phyloP scores from a whole-genome alignment of 1,140 invertebrate species.

The Frieseomelitta varia region DNA sequence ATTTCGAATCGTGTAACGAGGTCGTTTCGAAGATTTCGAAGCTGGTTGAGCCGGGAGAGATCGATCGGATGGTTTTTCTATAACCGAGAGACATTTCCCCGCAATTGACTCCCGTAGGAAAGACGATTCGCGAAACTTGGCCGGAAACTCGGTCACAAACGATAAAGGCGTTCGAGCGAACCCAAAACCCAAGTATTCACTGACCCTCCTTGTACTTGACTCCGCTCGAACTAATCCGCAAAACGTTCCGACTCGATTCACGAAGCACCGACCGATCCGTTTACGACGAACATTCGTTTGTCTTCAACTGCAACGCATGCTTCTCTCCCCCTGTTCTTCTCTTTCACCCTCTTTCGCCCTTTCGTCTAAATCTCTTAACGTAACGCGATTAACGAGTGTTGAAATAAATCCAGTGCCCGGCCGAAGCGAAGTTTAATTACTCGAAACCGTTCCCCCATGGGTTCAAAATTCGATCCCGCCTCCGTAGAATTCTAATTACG shows the following conservation, averaged over 20 bases:
- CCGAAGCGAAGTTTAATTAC: not conserved
- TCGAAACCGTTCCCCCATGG: not conserved
- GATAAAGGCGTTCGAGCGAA: constrained; percentile 3
- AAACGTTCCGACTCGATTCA: constrained; percentile 29
- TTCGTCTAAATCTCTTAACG: not conserved
- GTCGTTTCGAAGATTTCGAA: no score
- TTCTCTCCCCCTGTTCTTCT: not conserved
- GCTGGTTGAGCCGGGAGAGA: not conserved
- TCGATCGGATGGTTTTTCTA: not conserved
- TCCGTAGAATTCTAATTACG: constrained; percentile 4
- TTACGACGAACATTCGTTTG: constrained; percentile 1
- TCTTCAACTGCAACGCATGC: not conserved
- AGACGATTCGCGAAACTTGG: constrained; percentile 17
- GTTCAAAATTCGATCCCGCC: not conserved
- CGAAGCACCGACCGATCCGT: not conserved
- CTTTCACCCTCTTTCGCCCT: not conserved
- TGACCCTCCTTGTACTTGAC: not conserved
- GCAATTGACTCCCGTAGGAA: constrained; percentile 34
- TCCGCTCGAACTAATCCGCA: not conserved
- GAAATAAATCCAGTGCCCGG: not conserved
- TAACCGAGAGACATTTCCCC: constrained; percentile 29
- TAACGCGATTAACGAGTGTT: not conserved
- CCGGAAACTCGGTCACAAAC: no score
- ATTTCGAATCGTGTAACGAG: no score
- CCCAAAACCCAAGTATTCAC: constrained; percentile 35